Evolutionary conservation across 2,888 invertebrate species (phyloP).

Genomic region (Rhagium mordax): DNA sequence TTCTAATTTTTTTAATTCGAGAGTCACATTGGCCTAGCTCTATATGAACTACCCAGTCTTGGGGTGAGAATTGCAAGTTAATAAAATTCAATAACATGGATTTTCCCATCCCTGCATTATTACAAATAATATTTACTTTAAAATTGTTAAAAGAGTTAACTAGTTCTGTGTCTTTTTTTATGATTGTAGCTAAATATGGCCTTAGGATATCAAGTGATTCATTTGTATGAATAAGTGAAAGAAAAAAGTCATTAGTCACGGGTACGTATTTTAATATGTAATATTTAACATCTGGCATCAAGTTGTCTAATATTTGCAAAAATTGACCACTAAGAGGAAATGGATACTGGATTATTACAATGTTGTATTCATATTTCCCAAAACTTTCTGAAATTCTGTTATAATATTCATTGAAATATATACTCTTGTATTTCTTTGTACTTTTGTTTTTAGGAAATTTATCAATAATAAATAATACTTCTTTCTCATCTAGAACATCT

Average conservation of each 20-base stretch:
- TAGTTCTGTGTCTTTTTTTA: conserved; percentile 6
- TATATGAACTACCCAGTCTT: conserved; percentile 32
- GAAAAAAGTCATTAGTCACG: neutral
- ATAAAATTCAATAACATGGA: conserved; percentile 30
- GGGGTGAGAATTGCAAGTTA: neutral
- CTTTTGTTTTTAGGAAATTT: neutral
- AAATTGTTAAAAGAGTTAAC: neutral
- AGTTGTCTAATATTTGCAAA: neutral
- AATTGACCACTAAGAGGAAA: neutral
- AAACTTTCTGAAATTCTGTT: neutral
- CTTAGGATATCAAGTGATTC: conserved; percentile 1
- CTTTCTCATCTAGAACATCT: neutral
- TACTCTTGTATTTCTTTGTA: neutral
- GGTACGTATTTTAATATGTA: neutral
- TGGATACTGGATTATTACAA: neutral
- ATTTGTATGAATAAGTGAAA: conserved; percentile 12
- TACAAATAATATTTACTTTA: conserved; percentile 37
- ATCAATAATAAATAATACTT: neutral
- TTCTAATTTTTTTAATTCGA: conserved; percentile 9
- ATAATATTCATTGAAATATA: neutral
- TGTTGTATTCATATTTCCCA: neutral
- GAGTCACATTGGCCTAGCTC: conserved; percentile 20
- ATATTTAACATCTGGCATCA: neutral
- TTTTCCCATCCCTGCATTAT: conserved; percentile 40
- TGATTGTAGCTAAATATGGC: neutral